Conservation (phyloP, 2,888 invertebrate species). For the Agapostemon virescens region DNA sequence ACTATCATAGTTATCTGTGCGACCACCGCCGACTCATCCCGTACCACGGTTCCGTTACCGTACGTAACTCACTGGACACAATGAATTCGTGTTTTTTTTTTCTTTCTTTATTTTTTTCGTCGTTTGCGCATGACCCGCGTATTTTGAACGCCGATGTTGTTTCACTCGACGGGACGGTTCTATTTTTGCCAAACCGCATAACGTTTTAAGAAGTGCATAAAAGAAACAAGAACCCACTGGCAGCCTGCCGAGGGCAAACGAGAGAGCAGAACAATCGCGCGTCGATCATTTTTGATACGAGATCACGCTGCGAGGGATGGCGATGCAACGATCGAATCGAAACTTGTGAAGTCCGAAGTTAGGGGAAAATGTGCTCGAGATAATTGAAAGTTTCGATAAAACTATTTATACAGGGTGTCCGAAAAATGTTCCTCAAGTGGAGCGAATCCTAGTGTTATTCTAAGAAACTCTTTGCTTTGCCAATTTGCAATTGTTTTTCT, state of each 20-base stretch:
- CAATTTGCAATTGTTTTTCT: too few species aligned
- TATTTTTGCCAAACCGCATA: conserved; percentile 42
- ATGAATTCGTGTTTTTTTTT: too few species aligned
- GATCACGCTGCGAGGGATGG: not conserved
- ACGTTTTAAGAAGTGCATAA: conserved; percentile 29
- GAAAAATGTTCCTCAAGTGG: too few species aligned
- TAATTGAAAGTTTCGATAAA: too few species aligned
- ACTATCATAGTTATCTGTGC: conserved; percentile 26
- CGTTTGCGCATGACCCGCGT: conserved; percentile 9
- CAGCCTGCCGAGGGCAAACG: conserved; percentile 26
- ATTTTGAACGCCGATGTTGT: conserved; percentile 11
- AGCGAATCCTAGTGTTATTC: too few species aligned
- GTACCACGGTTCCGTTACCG: conserved; percentile 21
- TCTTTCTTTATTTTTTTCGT: too few species aligned
- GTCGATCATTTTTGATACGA: not conserved
- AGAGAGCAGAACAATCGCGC: not conserved
- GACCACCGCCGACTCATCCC: not conserved
- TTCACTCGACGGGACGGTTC: not conserved
- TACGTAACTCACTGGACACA: not conserved
- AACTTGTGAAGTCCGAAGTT: too few species aligned
- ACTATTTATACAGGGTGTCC: too few species aligned
- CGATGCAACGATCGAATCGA: too few species aligned
- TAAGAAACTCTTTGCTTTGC: too few species aligned
- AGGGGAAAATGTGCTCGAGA: too few species aligned
- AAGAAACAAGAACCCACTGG: conserved; percentile 37